Evolutionary conservation across 2,797 vertebrate genomes (phyloP).

Genomic region (Gymnothorax reevesii): DNA sequence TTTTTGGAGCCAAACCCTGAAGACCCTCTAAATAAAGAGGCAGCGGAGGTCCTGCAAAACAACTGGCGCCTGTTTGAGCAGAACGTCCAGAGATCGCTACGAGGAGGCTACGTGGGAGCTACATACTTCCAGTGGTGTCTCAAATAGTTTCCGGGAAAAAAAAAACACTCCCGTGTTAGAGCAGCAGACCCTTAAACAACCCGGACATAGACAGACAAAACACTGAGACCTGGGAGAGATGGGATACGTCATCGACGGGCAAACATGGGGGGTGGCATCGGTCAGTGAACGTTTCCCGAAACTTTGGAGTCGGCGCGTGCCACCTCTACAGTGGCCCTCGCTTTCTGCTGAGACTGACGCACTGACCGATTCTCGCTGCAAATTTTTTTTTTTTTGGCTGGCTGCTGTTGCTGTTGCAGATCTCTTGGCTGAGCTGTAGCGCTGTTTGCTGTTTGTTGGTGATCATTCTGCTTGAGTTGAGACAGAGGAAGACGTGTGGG

Average conservation of each 20-base stretch:
- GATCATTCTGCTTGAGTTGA: too few relatives aligned
- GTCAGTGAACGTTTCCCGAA: slow-evolving; percentile 53
- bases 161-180: slow-evolving; percentile 18
- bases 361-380: slow-evolving; percentile 41
- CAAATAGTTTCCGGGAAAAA: slow-evolving; percentile 71
- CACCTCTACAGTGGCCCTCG: slow-evolving; percentile 47
- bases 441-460: too few relatives aligned
- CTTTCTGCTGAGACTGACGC: slow-evolving; percentile 41
- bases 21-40: slow-evolving; percentile 93
- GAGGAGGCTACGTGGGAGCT: slow-evolving; percentile 89
- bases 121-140: slow-evolving; percentile 95
- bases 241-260: slow-evolving; percentile 10
- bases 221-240: slow-evolving; percentile 42
- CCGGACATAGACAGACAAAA: slow-evolving; percentile 54
- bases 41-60: slow-evolving; percentile 89
- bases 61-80: slow-evolving; percentile 94
- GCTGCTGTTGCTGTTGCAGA: too few relatives aligned
- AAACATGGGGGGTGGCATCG: slow-evolving; percentile 34
- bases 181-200: slow-evolving; percentile 61
- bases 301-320: slow-evolving; percentile 45
- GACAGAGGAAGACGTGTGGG: too few relatives aligned
- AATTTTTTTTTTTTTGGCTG: too few relatives aligned
- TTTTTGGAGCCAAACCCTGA: slow-evolving; percentile 96
- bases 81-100: slow-evolving; percentile 89
- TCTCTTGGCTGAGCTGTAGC: too few relatives aligned